Conservation (phyloP, 2,797 vertebrate genomes). For the Petrocephalus sullivani region DNA sequence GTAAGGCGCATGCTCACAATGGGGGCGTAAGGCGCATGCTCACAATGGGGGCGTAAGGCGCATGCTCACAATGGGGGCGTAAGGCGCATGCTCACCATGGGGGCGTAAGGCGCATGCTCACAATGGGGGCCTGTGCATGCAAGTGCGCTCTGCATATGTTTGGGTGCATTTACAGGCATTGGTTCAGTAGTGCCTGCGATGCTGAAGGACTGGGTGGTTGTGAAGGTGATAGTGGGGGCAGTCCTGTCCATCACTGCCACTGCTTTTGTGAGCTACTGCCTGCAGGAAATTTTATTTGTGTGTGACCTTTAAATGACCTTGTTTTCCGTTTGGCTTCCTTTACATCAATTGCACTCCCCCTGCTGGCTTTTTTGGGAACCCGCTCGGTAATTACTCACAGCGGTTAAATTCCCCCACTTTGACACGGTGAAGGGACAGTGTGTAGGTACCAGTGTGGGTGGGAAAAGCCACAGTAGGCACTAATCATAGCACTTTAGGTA, state of each 20-base stretch:
- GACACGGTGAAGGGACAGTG: background rate
- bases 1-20: too few species aligned
- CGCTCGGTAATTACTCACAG: background rate
- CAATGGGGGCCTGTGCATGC: background rate
- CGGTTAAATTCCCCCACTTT: background rate
- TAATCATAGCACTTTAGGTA: background rate
- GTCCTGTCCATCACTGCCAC: background rate
- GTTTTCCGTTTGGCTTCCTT: background rate
- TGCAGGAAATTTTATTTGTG: background rate
- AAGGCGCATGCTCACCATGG: too few species aligned
- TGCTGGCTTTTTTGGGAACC: background rate
- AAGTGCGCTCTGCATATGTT: background rate
- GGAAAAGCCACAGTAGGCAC: background rate
- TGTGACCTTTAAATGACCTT: background rate
- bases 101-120: background rate
- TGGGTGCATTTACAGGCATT: background rate
- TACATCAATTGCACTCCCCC: background rate
- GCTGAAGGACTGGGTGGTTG: background rate
- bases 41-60: too few species aligned
- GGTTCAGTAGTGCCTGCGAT: background rate
- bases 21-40: too few species aligned
- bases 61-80: too few species aligned
- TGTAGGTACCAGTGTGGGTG: background rate
- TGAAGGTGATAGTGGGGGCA: background rate
- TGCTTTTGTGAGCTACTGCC: background rate